Percentiles rank a stretch among this genome's conserved stretches.
Conservation (phyloP, 2,888 invertebrate genomes). For the Epicampocera succincta region DNA sequence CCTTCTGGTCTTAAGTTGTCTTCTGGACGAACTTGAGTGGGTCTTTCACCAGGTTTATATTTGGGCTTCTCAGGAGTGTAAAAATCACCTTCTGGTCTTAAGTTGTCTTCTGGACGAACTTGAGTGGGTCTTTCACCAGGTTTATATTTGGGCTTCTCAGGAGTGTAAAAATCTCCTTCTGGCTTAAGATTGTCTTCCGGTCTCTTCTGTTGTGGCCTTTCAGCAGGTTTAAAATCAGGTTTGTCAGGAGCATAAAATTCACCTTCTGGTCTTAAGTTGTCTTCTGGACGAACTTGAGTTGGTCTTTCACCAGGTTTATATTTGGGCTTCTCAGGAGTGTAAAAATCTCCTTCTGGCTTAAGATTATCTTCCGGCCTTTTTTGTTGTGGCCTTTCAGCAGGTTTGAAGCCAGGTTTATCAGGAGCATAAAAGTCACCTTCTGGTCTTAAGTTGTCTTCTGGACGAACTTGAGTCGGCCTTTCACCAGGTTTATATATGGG, state of each 20-base stretch:
- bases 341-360: slow-evolving; percentile 82
- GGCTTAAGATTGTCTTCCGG: slow-evolving; percentile 83
- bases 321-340: slow-evolving; percentile 79
- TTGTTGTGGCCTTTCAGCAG: slow-evolving; percentile 82
- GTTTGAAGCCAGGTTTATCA: slow-evolving; percentile 80
- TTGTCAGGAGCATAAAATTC: slow-evolving; percentile 82
- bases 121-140: slow-evolving; percentile 81
- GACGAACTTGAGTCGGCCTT: slow-evolving; percentile 80
- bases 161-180: slow-evolving; percentile 82
- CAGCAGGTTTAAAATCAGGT: slow-evolving; percentile 82
- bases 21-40: slow-evolving; percentile 82
- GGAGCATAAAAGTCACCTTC: slow-evolving; percentile 82
- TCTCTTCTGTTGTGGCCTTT: slow-evolving; percentile 80
- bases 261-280: slow-evolving; percentile 84
- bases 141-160: slow-evolving; percentile 79
- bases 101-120: slow-evolving; percentile 82
- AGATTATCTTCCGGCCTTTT: slow-evolving; percentile 83
- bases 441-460: slow-evolving; percentile 82
- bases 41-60: slow-evolving; percentile 77
- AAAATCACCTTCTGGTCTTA: slow-evolving; percentile 82
- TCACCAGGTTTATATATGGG: slow-evolving; percentile 81
- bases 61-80: slow-evolving; percentile 78
- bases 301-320: slow-evolving; percentile 82
- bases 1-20: slow-evolving; percentile 85
- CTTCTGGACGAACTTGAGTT: slow-evolving; percentile 80